A percentile compares a stretch with the other conserved stretches of the same genome.
phyloP scores from a whole-genome alignment of 2,888 invertebrate genomes.

The Aporophyla lueneburgensis region DNA sequence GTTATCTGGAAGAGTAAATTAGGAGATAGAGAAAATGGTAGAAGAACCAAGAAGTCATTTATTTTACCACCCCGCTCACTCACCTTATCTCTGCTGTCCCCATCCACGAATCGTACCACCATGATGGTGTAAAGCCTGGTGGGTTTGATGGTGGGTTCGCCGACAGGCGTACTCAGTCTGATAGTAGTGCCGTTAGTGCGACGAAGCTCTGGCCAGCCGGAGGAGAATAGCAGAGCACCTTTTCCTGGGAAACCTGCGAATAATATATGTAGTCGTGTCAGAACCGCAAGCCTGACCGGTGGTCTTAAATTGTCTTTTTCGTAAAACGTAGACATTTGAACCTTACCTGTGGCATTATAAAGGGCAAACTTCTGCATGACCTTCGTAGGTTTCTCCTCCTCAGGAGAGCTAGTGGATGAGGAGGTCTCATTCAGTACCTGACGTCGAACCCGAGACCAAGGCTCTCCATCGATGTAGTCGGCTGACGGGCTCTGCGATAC shows the following conservation, averaged over 20 bases:
- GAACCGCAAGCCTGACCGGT: background rate
- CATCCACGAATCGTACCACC: slow-evolving; percentile 85
- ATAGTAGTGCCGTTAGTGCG: slow-evolving; percentile 79
- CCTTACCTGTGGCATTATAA: slow-evolving; percentile 88
- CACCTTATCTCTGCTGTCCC: slow-evolving; percentile 83
- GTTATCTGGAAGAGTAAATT: slow-evolving; percentile 79
- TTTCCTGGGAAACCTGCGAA: slow-evolving; percentile 83
- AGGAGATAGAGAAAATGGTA: background rate
- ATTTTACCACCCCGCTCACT: background rate
- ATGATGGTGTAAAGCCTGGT: slow-evolving; percentile 85
- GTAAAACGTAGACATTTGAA: background rate
- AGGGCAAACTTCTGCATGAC: slow-evolving; percentile 85
- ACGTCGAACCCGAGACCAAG: slow-evolving; percentile 79
- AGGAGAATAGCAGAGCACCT: slow-evolving; percentile 88
- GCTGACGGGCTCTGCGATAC: slow-evolving; percentile 79
- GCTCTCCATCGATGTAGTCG: slow-evolving; percentile 78
- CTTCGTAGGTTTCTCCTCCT: slow-evolving; percentile 78
- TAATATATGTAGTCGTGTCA: background rate
- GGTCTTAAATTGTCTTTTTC: background rate
- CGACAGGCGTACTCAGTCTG: slow-evolving; percentile 81
- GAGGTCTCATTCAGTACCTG: slow-evolving; percentile 73
- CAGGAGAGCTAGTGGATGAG: slow-evolving; percentile 69
- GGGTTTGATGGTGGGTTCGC: slow-evolving; percentile 84
- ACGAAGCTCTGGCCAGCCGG: slow-evolving; percentile 88
- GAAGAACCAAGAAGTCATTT: background rate